Percentiles rank a stretch among this genome's conserved stretches.
These are phyloP conservation scores for Operophtera brumata DNA, from an alignment of 2,888 invertebrate species.

Conservation along the genomic window DNA sequence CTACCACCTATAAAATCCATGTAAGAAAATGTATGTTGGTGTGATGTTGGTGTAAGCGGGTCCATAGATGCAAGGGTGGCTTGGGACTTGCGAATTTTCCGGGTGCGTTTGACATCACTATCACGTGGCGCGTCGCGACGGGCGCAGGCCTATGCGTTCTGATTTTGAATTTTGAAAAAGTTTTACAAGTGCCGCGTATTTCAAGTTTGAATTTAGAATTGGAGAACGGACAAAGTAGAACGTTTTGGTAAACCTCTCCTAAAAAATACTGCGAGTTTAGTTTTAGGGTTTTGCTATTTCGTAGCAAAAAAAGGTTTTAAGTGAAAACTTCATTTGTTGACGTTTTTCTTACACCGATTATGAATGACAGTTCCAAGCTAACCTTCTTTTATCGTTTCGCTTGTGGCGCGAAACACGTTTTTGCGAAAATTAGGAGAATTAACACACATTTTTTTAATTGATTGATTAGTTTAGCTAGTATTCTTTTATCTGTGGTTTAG, in stretches of 20 bases:
- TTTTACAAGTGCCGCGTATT: slow-evolving; percentile 19
- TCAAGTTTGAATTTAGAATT: neutral
- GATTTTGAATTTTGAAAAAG: slow-evolving; percentile 41
- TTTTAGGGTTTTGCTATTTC: too few species aligned
- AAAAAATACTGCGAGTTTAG: neutral
- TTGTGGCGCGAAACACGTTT: too few species aligned
- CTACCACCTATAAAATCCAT: neutral
- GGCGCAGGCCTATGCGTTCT: slow-evolving; percentile 69
- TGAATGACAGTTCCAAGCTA: too few species aligned
- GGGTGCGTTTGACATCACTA: slow-evolving; percentile 68
- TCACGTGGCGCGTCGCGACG: slow-evolving; percentile 71
- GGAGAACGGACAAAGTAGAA: neutral
- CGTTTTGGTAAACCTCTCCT: neutral
- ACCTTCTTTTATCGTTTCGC: too few species aligned
- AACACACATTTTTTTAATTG: too few species aligned
- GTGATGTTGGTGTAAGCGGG: slow-evolving; percentile 13
- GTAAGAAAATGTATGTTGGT: slow-evolving; percentile 2
- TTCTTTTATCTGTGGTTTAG: too few species aligned
- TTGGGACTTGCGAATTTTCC: slow-evolving; percentile 59
- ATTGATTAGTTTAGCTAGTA: too few species aligned
- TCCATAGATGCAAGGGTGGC: slow-evolving; percentile 53
- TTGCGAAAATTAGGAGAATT: too few species aligned
- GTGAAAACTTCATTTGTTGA: too few species aligned
- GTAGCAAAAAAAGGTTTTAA: too few species aligned
- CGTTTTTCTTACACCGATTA: too few species aligned